Evolutionary conservation across 2,797 vertebrate species (phyloP).

Genomic region (Poecilia velifera): DNA sequence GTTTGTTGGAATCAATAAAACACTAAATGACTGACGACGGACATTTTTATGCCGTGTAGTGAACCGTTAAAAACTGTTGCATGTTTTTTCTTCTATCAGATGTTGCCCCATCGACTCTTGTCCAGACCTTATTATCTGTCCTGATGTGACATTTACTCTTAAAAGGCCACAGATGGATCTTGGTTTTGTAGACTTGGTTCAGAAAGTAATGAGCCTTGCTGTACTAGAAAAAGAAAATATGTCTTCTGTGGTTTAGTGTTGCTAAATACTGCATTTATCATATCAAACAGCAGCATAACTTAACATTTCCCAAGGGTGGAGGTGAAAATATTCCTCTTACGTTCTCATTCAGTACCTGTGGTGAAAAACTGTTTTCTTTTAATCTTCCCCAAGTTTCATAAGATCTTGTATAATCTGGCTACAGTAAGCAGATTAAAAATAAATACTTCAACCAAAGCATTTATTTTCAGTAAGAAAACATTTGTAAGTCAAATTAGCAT

Average conservation of each 20-base stretch:
- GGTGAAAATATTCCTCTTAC: background rate
- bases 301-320: background rate
- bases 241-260: slow-evolving; percentile 20
- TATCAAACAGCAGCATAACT: background rate
- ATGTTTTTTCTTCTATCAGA: slow-evolving; percentile 7
- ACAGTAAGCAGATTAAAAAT: background rate
- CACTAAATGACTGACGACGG: slow-evolving; percentile 48
- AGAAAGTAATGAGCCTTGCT: slow-evolving; percentile 42
- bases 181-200: slow-evolving; percentile 49
- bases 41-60: slow-evolving; percentile 22
- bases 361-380: background rate
- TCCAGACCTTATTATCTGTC: slow-evolving; percentile 56
- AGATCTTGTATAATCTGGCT: background rate
- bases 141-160: slow-evolving; percentile 77
- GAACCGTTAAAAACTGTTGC: slow-evolving; percentile 31
- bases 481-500: no score
- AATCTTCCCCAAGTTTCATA: background rate
- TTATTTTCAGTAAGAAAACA: background rate
- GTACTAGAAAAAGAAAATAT: slow-evolving; percentile 12
- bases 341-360: background rate
- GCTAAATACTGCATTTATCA: background rate
- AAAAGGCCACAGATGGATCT: slow-evolving; percentile 76
- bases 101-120: slow-evolving; percentile 46
- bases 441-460: background rate
- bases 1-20: slow-evolving; percentile 55